These are phyloP conservation scores for Saxidomus purpurata DNA, from an alignment of 1,140 invertebrate genomes.

Conservation along the genomic window DNA sequence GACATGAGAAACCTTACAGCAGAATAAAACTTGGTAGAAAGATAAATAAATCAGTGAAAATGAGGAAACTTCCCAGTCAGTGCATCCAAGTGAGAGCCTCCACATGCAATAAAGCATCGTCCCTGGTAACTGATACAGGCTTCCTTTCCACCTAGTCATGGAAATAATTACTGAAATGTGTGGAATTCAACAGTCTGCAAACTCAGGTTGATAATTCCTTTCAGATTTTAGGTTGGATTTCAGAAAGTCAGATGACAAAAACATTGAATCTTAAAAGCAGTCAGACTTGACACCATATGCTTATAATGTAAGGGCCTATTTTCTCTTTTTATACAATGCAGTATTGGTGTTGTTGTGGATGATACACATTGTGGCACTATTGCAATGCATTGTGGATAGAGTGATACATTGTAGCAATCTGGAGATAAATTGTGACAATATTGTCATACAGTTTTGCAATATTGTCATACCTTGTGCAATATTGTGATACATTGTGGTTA, in stretches of 20 bases:
- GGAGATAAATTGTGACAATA: too few relatives aligned
- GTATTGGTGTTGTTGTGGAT: too few relatives aligned
- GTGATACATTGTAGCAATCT: too few relatives aligned
- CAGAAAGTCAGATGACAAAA: not conserved
- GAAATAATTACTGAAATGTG: conserved; percentile 54
- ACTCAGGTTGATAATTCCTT: conserved; percentile 10
- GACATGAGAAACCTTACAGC: conserved; percentile 35
- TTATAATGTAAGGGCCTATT: too few relatives aligned
- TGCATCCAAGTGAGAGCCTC: not conserved
- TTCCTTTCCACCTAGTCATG: conserved; percentile 5
- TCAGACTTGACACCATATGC: too few relatives aligned
- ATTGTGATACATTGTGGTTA: too few relatives aligned
- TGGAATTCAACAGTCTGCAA: conserved; percentile 15
- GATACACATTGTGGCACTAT: too few relatives aligned
- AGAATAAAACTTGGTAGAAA: conserved; percentile 34
- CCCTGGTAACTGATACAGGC: conserved; percentile 19
- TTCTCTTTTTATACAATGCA: too few relatives aligned
- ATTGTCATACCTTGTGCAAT: too few relatives aligned
- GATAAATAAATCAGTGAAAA: conserved; percentile 46
- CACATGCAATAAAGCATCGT: not conserved
- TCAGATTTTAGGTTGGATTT: conserved; percentile 7
- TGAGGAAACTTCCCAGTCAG: conserved; percentile 9
- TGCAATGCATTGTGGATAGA: too few relatives aligned
- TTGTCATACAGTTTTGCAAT: too few relatives aligned
- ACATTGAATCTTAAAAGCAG: not conserved